Base-by-base conservation (phyloP, 2,797 vertebrate species). In the Avahi laniger region DNA sequence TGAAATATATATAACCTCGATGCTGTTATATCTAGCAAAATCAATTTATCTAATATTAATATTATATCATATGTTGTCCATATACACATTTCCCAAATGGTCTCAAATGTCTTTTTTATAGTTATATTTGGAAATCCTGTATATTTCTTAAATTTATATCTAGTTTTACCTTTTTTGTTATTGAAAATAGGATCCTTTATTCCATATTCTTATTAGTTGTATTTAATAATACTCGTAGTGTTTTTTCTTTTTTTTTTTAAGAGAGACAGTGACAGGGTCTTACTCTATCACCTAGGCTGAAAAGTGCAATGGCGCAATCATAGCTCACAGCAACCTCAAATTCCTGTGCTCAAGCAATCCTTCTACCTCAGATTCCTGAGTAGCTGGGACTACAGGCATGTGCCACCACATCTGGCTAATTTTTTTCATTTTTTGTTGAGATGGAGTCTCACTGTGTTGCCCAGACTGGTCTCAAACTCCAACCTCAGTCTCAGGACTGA, bases 71-170 rank as follows among this genome's bases (percentile, higher is more conserved):
- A 67, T 67, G 14, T 33, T 35, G 4, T 86, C n/a, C 82, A 65
- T 4, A 73, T 61, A 48, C 14, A 65, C 30, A 80, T 57, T 94
- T 93, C 38, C 69, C 43, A 73, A 93, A 5, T 79, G 91, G 18
- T 59, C 61, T 93, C 75, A 95, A 89, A 78, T 72, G 80, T 76
- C 24, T 80, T 93, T 59, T 63, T 76, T 30, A 85, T 59, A 48
- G 28, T 92, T 61, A 41, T 46, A 41, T 63, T 76, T 93, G 63
- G 70, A 84, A 92, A 78, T 86, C 17, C 67, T 67, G 38, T 80
- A 61, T 30, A 38, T 94, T 96, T 80, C 50, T 88, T 89, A 94
- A 57, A 17, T 92, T 67, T 94, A 89, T 79, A 54, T 22, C 54
- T 89, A 72, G 26, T 86, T 72, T 76, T 30, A 59, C 85, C 54